These are phyloP conservation scores for Trissoscelio sp. DNA, from an alignment of 2,888 invertebrate species.

Conservation along the genomic window DNA sequence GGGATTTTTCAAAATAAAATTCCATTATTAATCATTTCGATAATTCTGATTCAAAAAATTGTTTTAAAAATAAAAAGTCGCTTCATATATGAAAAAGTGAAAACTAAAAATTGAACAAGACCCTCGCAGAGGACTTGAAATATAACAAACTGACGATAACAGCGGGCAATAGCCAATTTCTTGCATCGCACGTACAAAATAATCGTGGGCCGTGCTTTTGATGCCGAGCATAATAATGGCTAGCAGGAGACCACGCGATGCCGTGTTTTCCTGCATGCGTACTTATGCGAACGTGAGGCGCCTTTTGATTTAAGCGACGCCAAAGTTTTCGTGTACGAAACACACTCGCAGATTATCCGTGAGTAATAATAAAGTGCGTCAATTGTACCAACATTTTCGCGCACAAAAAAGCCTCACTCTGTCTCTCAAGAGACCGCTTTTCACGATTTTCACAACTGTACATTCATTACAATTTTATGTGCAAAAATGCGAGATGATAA, in stretches of 20 bases:
- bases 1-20: no score
- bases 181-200: constrained; percentile 66
- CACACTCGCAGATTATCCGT: constrained; percentile 4
- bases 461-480: background rate
- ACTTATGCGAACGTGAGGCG: constrained; percentile 56
- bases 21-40: no score
- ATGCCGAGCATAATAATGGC: constrained; percentile 71
- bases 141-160: constrained; percentile 43
- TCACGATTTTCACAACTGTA: background rate
- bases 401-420: background rate
- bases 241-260: constrained; percentile 62
- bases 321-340: constrained; percentile 21
- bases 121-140: constrained; percentile 3
- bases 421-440: background rate
- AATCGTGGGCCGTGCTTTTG: constrained; percentile 69
- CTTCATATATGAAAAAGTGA: constrained; percentile 11
- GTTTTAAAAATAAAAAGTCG: no score
- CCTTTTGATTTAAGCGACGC: constrained; percentile 61
- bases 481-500: background rate
- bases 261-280: constrained; percentile 61
- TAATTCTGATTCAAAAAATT: no score
- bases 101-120: constrained; percentile 14
- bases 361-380: constrained; percentile 1
- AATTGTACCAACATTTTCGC: constrained; percentile 21
- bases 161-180: constrained; percentile 66